These are phyloP conservation scores for Pentalonia nigronervosa DNA, from an alignment of 1,140 invertebrate species.

Conservation along the genomic window DNA sequence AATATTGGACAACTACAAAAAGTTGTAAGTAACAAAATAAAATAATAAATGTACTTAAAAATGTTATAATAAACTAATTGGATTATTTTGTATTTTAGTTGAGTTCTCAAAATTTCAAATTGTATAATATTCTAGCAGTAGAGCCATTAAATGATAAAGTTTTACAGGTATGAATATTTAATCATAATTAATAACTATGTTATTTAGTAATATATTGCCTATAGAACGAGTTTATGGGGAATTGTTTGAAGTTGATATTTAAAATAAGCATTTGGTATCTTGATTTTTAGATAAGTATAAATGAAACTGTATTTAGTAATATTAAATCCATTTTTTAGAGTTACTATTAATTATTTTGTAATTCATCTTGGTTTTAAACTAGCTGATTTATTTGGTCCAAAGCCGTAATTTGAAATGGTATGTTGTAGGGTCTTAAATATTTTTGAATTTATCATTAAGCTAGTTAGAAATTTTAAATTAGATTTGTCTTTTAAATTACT, in stretches of 20 bases:
- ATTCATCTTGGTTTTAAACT: too few relatives aligned
- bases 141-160: constrained; percentile 23
- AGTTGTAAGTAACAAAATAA: constrained; percentile 9
- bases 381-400: too few relatives aligned
- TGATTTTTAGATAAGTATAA: background rate
- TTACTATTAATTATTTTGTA: too few relatives aligned
- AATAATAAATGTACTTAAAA: background rate
- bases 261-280: background rate
- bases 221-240: background rate
- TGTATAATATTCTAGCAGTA: constrained; percentile 46
- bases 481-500: too few relatives aligned
- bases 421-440: too few relatives aligned
- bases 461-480: too few relatives aligned
- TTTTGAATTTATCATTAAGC: too few relatives aligned
- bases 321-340: background rate
- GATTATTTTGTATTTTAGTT: background rate
- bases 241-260: background rate
- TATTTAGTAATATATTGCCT: too few relatives aligned
- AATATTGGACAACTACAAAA: constrained; percentile 19
- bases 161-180: constrained; percentile 23
- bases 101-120: constrained; percentile 16
- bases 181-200: background rate
- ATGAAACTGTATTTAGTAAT: background rate
- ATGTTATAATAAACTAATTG: background rate
- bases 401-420: too few relatives aligned